These are phyloP conservation scores for Pangasius djambal DNA, from an alignment of 2,797 vertebrate genomes.

Conservation along the genomic window DNA sequence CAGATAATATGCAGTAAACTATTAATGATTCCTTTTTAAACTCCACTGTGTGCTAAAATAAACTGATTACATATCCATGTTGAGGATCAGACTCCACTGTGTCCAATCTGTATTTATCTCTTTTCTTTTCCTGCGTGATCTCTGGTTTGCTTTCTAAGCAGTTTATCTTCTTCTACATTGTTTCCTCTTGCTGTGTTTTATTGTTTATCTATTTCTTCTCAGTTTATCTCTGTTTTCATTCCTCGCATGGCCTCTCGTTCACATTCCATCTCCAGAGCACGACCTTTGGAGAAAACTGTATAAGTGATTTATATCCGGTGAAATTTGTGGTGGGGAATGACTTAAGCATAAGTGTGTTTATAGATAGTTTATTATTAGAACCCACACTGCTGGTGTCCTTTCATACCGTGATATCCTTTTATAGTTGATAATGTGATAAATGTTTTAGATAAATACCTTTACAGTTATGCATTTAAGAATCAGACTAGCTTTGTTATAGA, in stretches of 20 bases:
- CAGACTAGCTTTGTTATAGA: not conserved
- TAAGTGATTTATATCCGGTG: not conserved
- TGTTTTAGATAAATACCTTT: not conserved
- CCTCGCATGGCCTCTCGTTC: not conserved
- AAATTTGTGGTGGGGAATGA: not conserved
- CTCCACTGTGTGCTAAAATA: not conserved
- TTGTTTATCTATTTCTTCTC: not conserved
- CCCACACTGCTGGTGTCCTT: not conserved
- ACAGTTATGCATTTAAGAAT: not conserved
- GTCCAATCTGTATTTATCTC: not conserved
- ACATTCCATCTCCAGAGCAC: not conserved
- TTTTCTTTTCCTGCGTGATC: too few species aligned
- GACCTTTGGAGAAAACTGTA: not conserved
- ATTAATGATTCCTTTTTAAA: not conserved
- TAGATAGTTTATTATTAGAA: not conserved
- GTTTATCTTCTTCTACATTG: not conserved
- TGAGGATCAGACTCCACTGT: not conserved
- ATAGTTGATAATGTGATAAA: not conserved
- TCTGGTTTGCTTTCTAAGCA: not conserved
- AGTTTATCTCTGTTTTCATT: constrained; percentile 11
- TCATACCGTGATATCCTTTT: not conserved
- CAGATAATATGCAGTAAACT: not conserved
- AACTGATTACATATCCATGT: constrained; percentile 13
- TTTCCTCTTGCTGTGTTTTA: not conserved
- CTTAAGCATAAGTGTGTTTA: not conserved